Base-by-base conservation (phyloP, 2,888 invertebrate genomes). In the Lepidonotus clava region DNA sequence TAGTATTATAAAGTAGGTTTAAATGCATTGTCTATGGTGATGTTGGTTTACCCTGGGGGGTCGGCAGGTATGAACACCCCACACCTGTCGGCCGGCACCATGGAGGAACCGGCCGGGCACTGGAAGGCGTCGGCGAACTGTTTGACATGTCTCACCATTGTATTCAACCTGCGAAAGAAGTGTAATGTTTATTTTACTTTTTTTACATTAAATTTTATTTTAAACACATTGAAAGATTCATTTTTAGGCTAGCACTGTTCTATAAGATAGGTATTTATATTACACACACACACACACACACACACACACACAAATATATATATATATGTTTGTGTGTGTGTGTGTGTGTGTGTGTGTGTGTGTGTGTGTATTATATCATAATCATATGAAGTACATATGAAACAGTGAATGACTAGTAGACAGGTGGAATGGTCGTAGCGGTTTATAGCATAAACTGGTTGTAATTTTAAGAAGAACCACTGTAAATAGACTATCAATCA, bases 21-120 rank as follows among this genome's bases (percentile, higher is more conserved):
- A n/a, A n/a, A n/a, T n/a, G n/a, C n/a, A n/a, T n/a, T n/a, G n/a
- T n/a, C n/a, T n/a, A n/a, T n/a, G n/a, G n/a, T n/a, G n/a, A n/a
- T n/a, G n/a, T n/a, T n/a, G n/a, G n/a, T n/a, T n/a, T n/a, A n/a
- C n/a, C n/a, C n/a, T n/a, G n/a, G n/a, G n/a, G n/a, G n/a, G 51
- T 51, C 51, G 14, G 11, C 51, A 11, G 51, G 51, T 51, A 21
- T 21, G 66, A 83, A 83, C 18, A 83, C 36, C 2, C 51, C 53
- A 36, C 87, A 89, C 32, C 86, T 85, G 6, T 83, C 51, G 2
- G 11, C 56, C 18, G 88, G 88, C 28, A 86, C 86, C 87, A 87
- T 86, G 11, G 53, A 40, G 18, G 87, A 86, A 14, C 51, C 77
- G 2, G 51, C 28, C 14, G 89, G 86, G 83, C 89, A 89, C 24